Evolutionary conservation across 2,888 invertebrate genomes (phyloP), one percentile per base, ranked within the genome.

Genomic region (Nemapogon koenigi): DNA sequence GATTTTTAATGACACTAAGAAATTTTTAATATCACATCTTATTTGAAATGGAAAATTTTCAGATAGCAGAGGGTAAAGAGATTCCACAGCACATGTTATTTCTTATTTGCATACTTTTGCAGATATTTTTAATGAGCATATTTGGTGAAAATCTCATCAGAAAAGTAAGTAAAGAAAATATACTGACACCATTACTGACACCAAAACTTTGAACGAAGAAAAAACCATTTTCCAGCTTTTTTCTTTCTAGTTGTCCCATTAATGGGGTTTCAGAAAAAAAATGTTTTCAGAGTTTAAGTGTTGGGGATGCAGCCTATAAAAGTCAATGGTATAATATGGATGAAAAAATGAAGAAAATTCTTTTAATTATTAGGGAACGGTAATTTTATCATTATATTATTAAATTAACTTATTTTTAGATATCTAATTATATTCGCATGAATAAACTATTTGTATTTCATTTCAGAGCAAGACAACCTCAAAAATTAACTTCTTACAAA

Each of bases 311-410:
- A 1, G 70, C 65, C 1, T 71, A 59, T 45, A 40, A 52, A 2
- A 62, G 60, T 42, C 55, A 62, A 39, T 72, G 72, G 72, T 59
- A 62, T 32, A 49, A 57, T 7, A 65, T 68, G 67, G 63, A 68
- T 44, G 41, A 48, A 38, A 57, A 43, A 25, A 53, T 62, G 2
- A 70, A 63, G 43, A 70, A 59, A 44, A 53, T 39, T 1, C 60
- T 70, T 38, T 42, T 69, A 8, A 52, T 57, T 14, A 49, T 72
- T 28, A 57, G 70, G 49, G 55, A 54, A 41, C 66, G 72, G 70
- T 28, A 33, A 16, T 26, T 22, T 22, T 22, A 22, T 22, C 6
- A 22, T 7, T 7, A 22, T 22, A 22, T 22, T 22, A 22, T 22
- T 10, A 16, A 16, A 16, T 31, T 16, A 31, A 16, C 17, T 10